Evolutionary conservation across 2,888 invertebrate species (phyloP).

Genomic region (Parapristionchus giblindavisi): DNA sequence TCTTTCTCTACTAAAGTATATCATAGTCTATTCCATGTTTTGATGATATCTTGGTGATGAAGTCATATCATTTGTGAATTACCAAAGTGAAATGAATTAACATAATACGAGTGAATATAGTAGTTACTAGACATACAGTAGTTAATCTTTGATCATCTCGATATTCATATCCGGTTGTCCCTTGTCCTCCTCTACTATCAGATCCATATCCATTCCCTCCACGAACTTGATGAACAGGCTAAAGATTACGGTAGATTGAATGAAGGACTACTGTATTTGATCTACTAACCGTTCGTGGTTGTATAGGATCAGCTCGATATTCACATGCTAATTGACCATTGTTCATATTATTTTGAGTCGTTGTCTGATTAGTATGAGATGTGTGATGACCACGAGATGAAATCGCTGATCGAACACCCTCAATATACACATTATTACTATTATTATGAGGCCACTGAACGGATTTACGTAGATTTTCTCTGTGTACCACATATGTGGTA

Average conservation of each 20-base stretch:
- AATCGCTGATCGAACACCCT: conserved; percentile 28
- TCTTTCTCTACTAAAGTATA: too few species aligned
- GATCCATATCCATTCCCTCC: too few species aligned
- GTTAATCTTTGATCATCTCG: neutral
- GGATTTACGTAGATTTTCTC: too few species aligned
- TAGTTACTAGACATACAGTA: too few species aligned
- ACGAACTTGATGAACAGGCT: neutral
- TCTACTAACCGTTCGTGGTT: conserved; percentile 22
- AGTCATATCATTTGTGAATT: too few species aligned
- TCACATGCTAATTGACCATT: conserved; percentile 18
- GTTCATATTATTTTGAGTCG: neutral
- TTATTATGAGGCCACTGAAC: too few species aligned
- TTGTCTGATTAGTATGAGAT: neutral
- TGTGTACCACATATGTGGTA: too few species aligned
- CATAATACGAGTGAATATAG: too few species aligned
- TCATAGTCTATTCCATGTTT: too few species aligned
- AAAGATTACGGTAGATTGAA: too few species aligned
- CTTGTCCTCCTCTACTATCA: neutral
- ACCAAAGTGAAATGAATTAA: too few species aligned
- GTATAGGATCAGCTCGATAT: neutral
- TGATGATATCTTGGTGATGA: too few species aligned
- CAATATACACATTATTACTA: neutral
- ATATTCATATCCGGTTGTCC: conserved; percentile 8
- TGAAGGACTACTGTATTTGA: neutral
- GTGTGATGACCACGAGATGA: conserved; percentile 16